phyloP scores from a whole-genome alignment of 2,113 vertebrate genomes.

The Callionymus lyra region DNA sequence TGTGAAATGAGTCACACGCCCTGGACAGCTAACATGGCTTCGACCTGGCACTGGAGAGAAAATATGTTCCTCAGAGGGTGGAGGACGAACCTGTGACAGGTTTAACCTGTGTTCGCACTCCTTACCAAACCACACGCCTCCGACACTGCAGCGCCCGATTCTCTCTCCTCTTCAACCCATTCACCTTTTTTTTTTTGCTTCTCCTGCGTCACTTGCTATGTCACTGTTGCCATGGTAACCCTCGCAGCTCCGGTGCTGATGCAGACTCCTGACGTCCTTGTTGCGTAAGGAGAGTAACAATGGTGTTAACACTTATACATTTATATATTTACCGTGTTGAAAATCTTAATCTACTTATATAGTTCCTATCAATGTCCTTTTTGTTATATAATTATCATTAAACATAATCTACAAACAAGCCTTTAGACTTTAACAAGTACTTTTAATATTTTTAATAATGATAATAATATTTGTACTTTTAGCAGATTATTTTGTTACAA shows the following conservation, averaged over 20 bases:
- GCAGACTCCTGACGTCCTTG: conserved; percentile 57
- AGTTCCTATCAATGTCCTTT: no score
- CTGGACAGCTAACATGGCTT: conserved; percentile 32
- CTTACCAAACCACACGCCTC: conserved; percentile 13
- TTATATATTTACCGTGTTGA: no score
- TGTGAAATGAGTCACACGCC: conserved; percentile 50
- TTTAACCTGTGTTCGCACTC: background rate
- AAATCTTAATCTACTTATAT: no score
- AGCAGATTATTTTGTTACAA: no score
- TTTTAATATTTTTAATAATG: no score
- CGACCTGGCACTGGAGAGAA: conserved; percentile 26
- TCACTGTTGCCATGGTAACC: conserved; percentile 68
- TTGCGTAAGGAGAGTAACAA: conserved; percentile 41
- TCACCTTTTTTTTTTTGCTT: conserved; percentile 50
- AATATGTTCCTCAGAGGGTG: conserved; percentile 17
- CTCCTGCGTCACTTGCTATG: conserved; percentile 58
- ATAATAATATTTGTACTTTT: no score
- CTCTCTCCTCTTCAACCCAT: conserved; percentile 26
- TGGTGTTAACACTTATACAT: no score
- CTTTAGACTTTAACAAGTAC: no score
- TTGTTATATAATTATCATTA: no score
- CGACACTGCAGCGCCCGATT: conserved; percentile 40
- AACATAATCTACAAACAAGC: no score
- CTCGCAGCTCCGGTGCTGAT: conserved; percentile 58
- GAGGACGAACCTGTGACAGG: background rate